These are phyloP conservation scores for Zonitis immaculata DNA, from an alignment of 2,888 invertebrate species.

Conservation along the genomic window DNA sequence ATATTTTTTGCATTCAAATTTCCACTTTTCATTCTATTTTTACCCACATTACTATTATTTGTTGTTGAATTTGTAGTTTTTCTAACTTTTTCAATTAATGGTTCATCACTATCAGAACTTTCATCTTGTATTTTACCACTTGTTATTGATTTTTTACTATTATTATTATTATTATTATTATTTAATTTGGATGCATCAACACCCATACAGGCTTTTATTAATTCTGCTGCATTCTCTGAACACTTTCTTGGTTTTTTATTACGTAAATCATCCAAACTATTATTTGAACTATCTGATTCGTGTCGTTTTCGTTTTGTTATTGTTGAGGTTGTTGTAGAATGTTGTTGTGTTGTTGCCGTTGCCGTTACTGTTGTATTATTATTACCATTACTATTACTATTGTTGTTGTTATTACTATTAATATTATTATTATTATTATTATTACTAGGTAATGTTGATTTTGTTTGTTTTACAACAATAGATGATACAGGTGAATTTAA, in stretches of 20 bases:
- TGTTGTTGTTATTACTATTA: conserved; percentile 13
- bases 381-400: conserved; percentile 6
- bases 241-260: conserved; percentile 52
- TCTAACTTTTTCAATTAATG: conserved; percentile 68
- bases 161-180: conserved; percentile 44
- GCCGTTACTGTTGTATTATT: conserved; percentile 18
- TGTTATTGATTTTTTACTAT: conserved; percentile 35
- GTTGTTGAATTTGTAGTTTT: conserved; percentile 36
- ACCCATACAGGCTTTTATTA: conserved; percentile 47
- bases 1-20: conserved; percentile 6
- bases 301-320: conserved; percentile 68
- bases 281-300: conserved; percentile 72
- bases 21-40: conserved; percentile 13
- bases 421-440: conserved; percentile 10
- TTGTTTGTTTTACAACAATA: conserved; percentile 19
- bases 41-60: conserved; percentile 16
- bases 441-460: conserved; percentile 28
- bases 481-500: conserved; percentile 36
- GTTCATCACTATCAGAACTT: conserved; percentile 77
- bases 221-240: conserved; percentile 48
- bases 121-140: conserved; percentile 50
- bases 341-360: conserved; percentile 7
- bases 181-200: conserved; percentile 41
- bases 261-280: conserved; percentile 49
- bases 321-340: conserved; percentile 25